Base-by-base conservation (phyloP, 2,888 invertebrate genomes). In the Caenorhabditis zanzibari region DNA sequence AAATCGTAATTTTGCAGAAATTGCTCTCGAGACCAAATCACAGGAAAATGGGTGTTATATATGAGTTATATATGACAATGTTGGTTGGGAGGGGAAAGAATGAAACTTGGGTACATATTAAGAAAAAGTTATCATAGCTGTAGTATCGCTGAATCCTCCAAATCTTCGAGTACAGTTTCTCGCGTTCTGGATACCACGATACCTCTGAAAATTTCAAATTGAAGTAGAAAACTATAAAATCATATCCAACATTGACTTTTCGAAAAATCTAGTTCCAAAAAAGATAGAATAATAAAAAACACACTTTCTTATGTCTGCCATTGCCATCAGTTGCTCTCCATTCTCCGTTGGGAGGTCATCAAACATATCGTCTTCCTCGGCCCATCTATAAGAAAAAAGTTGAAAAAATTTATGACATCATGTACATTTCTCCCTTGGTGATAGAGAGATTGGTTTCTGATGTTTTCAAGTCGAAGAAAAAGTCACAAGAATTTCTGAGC, bases 351-450 rank as follows among this genome's bases (percentile, higher is more conserved):
- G 69, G 61, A 68, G 66, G 66, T 83, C 83, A 71, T 83, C 83
- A 79, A 83, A 79, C 73, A 83, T 74, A 74, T 83, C 83, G 54
- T 83, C 83, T 28, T 83, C 83, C 44, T 83, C 83, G 41, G 73
- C 79, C 83, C 83, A 83, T 74, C 83, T 83, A 73, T 52, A 24
- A 54, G 22, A 73, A 74, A 49, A 56, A 63, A 35, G 38, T 38
- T 6, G 19, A 19, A 7, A 64, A 56, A 52, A 49, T 58, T 49
- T 59, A 68, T 68, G 68, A 68, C 75, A 66, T 75, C 75, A 75
- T 47, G 6, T 22, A 22, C 14, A 24, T 35, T 47, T 47, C 47
- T 47, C 66, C 66, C 66, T 22, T 66, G 49, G 22, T 32, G 22
- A 52, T 49, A 64, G 47, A 44, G 14, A 38, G 41, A 59, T 54